Percentiles rank a stretch among this genome's conserved stretches.
phyloP scores from a whole-genome alignment of 2,888 invertebrate genomes.

The Fabriciana adippe region DNA sequence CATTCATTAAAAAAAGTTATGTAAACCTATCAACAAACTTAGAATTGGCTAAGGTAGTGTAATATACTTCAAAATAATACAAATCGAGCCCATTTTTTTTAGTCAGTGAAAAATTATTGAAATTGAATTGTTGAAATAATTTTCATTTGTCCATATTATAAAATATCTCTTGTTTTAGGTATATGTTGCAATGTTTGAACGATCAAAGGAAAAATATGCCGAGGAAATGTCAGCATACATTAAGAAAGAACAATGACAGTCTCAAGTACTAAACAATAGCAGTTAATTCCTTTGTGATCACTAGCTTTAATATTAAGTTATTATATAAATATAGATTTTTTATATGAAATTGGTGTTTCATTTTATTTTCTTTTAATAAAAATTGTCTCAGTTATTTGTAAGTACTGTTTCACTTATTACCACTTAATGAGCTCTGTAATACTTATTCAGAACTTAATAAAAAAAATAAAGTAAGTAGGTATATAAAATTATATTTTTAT shows the following conservation, averaged over 20 bases:
- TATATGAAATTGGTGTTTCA: constrained; percentile 17
- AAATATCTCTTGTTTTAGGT: constrained; percentile 76
- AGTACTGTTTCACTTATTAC: too few species aligned
- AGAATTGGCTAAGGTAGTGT: too few species aligned
- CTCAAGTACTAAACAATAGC: constrained; percentile 44
- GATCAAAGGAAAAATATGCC: constrained; percentile 89
- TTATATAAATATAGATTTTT: constrained; percentile 30
- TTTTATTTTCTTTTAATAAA: constrained; percentile 12
- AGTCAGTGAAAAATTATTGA: too few species aligned
- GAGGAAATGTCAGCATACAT: constrained; percentile 87
- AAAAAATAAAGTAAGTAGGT: too few species aligned
- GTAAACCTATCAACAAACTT: too few species aligned
- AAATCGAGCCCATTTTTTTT: too few species aligned
- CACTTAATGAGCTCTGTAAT: too few species aligned
- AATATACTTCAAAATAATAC: too few species aligned
- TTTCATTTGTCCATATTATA: constrained; percentile 4
- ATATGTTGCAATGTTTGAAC: constrained; percentile 86
- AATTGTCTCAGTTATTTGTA: not conserved
- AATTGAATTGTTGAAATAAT: not conserved
- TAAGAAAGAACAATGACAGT: constrained; percentile 74
- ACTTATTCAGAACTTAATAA: too few species aligned
- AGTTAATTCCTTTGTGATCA: constrained; percentile 66
- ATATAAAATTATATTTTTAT: too few species aligned
- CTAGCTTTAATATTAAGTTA: constrained; percentile 62
- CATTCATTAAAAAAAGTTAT: too few species aligned